Evolutionary conservation across 2,797 vertebrate species (phyloP), one percentile per base, ranked within the genome.

Genomic region (Chaunax sp.): DNA sequence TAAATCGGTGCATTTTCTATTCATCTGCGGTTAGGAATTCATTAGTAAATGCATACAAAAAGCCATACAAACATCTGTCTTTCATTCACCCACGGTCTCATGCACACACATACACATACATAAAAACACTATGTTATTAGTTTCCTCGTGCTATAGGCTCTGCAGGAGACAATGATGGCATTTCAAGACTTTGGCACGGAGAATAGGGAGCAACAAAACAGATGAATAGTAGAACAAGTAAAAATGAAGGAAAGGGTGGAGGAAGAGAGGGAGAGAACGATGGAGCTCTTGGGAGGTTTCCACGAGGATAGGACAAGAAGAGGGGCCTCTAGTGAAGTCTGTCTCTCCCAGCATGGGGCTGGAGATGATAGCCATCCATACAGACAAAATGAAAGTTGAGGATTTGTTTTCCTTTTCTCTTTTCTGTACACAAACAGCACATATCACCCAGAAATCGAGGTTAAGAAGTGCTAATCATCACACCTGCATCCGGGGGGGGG

Each of bases 111-210:
- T 14, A 40, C 25, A 44, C 30, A 65, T 33, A 53, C 23, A 53
- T 10, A 38, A 76, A 57, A 69, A 63, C 47, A 64, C 40, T 1
- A 12, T 59, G 64, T 68, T 83, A 75, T 69, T 79, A 69, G 51
- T 71, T 80, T 82, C 69, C 47, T 57, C 4, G 4, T 72, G 72
- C 61, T 66, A 26, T 59, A n/a, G n/a, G 45, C 38, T 55, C 46
- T 72, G 70, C 41, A 40, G 52, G 35, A 81, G 64, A 74, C n/a
- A 71, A 77, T 92, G 82, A 93, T 92, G 85, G 52, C 61, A 92
- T 91, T 93, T 92, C 91, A 91, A 92, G 90, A 90, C 64, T 20
- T 1, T 41, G 50, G 40, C 72, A 64, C 38, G 23, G 71, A 87
- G 79, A 37, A 7, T 45, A 38, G 60, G 56, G 72, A 82, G 78